phyloP scores from a whole-genome alignment of 2,888 invertebrate species.

The Allophyes oxyacanthae region DNA sequence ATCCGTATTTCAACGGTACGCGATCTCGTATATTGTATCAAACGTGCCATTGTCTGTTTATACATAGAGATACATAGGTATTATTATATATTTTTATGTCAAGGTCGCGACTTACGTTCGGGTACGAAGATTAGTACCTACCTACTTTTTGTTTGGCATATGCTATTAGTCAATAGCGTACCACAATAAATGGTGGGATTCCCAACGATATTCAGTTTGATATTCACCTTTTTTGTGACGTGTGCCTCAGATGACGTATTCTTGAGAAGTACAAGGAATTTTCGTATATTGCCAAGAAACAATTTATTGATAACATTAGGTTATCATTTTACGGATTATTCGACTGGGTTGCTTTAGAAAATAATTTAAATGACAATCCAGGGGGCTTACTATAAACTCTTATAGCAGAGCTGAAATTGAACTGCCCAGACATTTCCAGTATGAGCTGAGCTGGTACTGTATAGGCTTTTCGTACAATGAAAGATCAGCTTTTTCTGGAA shows the following conservation, averaged over 20 bases:
- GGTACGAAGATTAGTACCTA: constrained; percentile 8
- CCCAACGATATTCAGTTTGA: constrained; percentile 8
- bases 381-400: too few species aligned
- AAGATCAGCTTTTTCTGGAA: too few species aligned
- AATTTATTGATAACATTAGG: too few species aligned
- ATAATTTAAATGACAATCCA: too few species aligned
- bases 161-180: constrained; percentile 24
- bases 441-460: too few species aligned
- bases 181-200: constrained; percentile 7
- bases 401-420: too few species aligned
- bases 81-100: constrained; percentile 8
- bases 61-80: too few species aligned
- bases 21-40: neutral
- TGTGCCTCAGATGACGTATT: neutral
- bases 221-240: constrained; percentile 12
- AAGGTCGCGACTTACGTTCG: constrained; percentile 26
- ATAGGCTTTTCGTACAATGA: too few species aligned
- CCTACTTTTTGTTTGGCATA: constrained; percentile 29
- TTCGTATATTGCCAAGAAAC: neutral
- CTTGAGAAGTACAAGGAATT: constrained; percentile 4
- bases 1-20: too few species aligned
- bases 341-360: too few species aligned
- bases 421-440: too few species aligned
- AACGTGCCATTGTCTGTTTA: constrained; percentile 3
- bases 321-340: too few species aligned